These are phyloP conservation scores for Chrysolina haemoptera DNA, from an alignment of 2,888 invertebrate species.

Conservation along the genomic window DNA sequence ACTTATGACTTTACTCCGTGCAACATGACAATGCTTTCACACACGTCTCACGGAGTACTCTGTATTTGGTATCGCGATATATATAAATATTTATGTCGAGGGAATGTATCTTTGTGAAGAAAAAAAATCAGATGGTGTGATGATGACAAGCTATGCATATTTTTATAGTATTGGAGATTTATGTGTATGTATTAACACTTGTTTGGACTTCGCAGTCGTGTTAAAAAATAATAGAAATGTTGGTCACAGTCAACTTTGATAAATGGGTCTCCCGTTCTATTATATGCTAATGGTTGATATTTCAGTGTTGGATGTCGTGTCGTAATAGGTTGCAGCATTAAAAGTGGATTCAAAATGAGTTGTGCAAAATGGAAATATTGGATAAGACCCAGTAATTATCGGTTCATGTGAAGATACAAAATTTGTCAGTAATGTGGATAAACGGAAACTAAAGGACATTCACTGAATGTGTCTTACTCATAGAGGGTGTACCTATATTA, in stretches of 20 bases:
- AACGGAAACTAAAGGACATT: no score
- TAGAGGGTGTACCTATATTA: no score
- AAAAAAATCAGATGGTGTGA: slow-evolving; percentile 34
- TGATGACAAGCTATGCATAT: slow-evolving; percentile 30
- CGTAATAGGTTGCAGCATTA: slow-evolving; percentile 4
- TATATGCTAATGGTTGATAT: slow-evolving; percentile 29
- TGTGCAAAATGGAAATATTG: background rate
- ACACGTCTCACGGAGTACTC: slow-evolving; percentile 53
- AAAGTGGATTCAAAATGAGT: background rate
- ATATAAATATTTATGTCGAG: slow-evolving; percentile 53
- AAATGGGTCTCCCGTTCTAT: slow-evolving; percentile 27
- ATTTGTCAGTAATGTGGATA: no score
- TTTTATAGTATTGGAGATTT: slow-evolving; percentile 25
- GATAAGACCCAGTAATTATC: background rate
- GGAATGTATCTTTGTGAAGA: slow-evolving; percentile 26
- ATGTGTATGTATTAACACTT: slow-evolving; percentile 25
- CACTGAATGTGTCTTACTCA: no score
- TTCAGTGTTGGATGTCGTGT: background rate
- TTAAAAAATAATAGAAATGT: slow-evolving; percentile 32
- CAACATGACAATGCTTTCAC: slow-evolving; percentile 62
- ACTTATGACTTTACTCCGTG: slow-evolving; percentile 58
- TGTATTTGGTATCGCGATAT: slow-evolving; percentile 53
- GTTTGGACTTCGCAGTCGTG: slow-evolving; percentile 28
- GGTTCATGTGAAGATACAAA: no score
- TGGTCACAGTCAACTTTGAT: slow-evolving; percentile 28